phyloP scores from a whole-genome alignment of 2,888 invertebrate genomes.

The Stenodera caucasica region DNA sequence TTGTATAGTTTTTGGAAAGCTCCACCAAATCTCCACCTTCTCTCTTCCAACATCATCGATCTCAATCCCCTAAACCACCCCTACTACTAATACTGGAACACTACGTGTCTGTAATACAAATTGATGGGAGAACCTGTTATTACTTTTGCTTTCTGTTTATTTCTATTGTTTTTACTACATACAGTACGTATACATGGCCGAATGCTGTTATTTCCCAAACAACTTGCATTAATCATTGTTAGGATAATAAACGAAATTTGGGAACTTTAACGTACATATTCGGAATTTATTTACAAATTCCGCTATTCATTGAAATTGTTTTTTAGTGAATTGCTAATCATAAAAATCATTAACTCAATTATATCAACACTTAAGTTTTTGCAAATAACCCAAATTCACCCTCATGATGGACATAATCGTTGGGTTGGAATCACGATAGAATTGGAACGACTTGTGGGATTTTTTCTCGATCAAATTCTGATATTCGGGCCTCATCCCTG shows the following conservation, averaged over 20 bases:
- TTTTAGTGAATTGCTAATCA: too few relatives aligned
- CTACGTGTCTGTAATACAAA: constrained; percentile 39
- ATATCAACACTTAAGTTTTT: too few relatives aligned
- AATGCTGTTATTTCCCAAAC: background rate
- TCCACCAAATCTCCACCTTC: constrained; percentile 4
- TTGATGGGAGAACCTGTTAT: constrained; percentile 35
- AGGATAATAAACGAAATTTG: background rate
- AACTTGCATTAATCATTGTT: constrained; percentile 4
- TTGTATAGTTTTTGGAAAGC: background rate
- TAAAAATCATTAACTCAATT: too few relatives aligned
- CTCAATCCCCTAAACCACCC: constrained; percentile 20
- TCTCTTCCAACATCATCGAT: constrained; percentile 17
- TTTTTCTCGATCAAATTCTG: too few relatives aligned
- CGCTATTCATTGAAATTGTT: too few relatives aligned
- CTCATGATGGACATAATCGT: too few relatives aligned
- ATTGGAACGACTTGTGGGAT: too few relatives aligned
- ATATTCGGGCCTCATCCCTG: too few relatives aligned
- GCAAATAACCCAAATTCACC: too few relatives aligned
- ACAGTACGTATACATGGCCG: background rate
- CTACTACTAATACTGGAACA: too few relatives aligned
- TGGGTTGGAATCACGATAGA: too few relatives aligned
- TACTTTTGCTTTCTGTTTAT: constrained; percentile 18
- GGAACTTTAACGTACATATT: background rate
- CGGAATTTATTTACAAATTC: too few relatives aligned
- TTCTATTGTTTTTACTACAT: constrained; percentile 6